A percentile compares a stretch with the other conserved stretches of the same genome.
These are phyloP conservation scores for Sisyra terminalis DNA, from an alignment of 2,888 invertebrate genomes.

Conservation along the genomic window DNA sequence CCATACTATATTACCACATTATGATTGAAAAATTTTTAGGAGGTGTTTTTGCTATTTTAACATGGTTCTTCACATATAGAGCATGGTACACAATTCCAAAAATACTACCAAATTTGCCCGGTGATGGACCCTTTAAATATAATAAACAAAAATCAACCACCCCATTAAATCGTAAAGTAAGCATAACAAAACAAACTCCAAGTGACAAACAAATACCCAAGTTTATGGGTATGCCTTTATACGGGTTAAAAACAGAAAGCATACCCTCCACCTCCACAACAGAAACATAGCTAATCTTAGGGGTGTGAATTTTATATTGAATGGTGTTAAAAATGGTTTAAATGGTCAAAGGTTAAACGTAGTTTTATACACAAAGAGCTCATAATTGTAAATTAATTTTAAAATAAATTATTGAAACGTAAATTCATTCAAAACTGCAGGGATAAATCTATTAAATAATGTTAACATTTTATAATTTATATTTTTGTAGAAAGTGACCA, in stretches of 20 bases:
- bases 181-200: conserved; percentile 20
- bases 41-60: conserved; percentile 67
- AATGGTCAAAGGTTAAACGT: neutral
- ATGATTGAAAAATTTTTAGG: conserved; percentile 91
- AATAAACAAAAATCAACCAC: conserved; percentile 34
- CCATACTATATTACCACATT: conserved; percentile 89
- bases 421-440: too few relatives aligned
- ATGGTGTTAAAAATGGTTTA: neutral
- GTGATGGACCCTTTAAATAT: conserved; percentile 65
- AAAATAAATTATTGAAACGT: too few relatives aligned
- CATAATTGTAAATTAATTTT: too few relatives aligned
- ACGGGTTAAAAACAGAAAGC: conserved; percentile 14
- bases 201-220: conserved; percentile 25
- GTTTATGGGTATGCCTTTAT: conserved; percentile 72
- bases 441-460: too few relatives aligned
- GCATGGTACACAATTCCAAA: conserved; percentile 53
- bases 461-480: too few relatives aligned
- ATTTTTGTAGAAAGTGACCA: too few relatives aligned
- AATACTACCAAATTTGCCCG: conserved; percentile 51
- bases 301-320: neutral
- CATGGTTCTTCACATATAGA: conserved; percentile 83
- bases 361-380: neutral
- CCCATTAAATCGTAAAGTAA: conserved; percentile 27
- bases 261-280: neutral
- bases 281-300: neutral